Evolutionary conservation across 2,888 invertebrate species (phyloP), one percentile per base, ranked within the genome.

Genomic region (Tribolium freemani): DNA sequence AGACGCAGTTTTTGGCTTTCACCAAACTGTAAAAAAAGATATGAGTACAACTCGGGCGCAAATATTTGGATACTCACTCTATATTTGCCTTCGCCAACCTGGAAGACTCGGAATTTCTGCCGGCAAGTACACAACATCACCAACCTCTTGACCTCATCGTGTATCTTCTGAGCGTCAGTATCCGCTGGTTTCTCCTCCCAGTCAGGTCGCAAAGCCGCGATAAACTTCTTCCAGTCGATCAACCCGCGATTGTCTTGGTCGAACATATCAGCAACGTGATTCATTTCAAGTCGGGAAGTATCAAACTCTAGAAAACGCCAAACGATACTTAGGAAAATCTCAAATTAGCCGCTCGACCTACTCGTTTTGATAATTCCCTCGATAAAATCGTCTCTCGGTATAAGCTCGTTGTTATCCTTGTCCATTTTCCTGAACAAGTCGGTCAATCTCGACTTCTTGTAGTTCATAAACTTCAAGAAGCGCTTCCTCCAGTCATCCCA

Each of bases 401-500:
- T 96, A 78, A 96, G 90, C 13, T 99, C 99, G 88, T 99, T 98
- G 87, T 97, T 97, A 87, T 98, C 98, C 85, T 96, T 96, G 88
- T 99, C 99, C 93, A 98, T 98, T 87, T 98, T 96, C 77, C 99
- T 93, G 93, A 99, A 99, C 84, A 99, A 91, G 88, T 99, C 99
- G 81, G 98, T 98, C 79, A 99, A 91, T 48, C 99, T 91, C 5
- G 98, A 97, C 89, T 99, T 99, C 90, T 99, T 98, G 90, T 98
- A 96, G 88, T 98, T 98, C 97, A 98, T 98, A 93, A 97, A 98
- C 87, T 95, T 96, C 86, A 98, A 90, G 94, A 98, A 99, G 88
- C 96, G 91, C 90, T 96, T 96, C 80, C 98, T 94, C 99, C 99
- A 99, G 84, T 99, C 98, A 86, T 99, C 99, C 96, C 99, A 99